Evolutionary conservation across 2,888 invertebrate species (phyloP).

Genomic region (Eupelmus urozonus): DNA sequence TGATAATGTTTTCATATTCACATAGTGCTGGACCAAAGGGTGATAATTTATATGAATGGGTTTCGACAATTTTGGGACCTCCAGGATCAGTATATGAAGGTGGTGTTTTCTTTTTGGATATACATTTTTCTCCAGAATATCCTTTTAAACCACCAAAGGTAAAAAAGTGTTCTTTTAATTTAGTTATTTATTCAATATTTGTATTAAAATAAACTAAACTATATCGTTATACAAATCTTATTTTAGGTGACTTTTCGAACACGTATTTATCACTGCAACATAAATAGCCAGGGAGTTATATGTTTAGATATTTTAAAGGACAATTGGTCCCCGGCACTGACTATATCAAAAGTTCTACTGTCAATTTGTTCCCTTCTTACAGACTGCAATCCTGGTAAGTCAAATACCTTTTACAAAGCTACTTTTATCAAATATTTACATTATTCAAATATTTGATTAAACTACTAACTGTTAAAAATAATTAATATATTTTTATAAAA

Average conservation of each 20-base stretch:
- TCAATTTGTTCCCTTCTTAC: constrained; percentile 98
- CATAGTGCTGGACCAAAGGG: constrained; percentile 97
- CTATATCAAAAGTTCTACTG: constrained; percentile 97
- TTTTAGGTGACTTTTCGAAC: constrained; percentile 92
- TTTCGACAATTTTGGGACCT: constrained; percentile 96
- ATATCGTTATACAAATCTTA: constrained; percentile 22
- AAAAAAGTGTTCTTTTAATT: constrained; percentile 61
- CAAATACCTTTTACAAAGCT: no score
- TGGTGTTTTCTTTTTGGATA: constrained; percentile 98
- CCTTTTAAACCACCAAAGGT: constrained; percentile 99
- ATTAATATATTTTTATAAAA: no score
- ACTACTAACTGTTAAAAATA: no score
- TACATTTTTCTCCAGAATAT: constrained; percentile 98
- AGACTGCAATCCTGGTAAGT: constrained; percentile 97
- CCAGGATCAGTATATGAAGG: constrained; percentile 98
- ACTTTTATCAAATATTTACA: no score
- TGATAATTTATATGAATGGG: constrained; percentile 98
- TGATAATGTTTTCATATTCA: constrained; percentile 50
- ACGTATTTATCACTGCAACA: constrained; percentile 99
- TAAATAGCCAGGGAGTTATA: constrained; percentile 98
- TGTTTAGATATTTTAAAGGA: constrained; percentile 98
- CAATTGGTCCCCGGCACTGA: constrained; percentile 99
- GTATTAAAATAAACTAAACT: not conserved
- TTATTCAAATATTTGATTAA: no score
- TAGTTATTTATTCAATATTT: not conserved